These are phyloP conservation scores for Chloroceryle aenea DNA, from an alignment of 2,113 vertebrate species.

Conservation along the genomic window DNA sequence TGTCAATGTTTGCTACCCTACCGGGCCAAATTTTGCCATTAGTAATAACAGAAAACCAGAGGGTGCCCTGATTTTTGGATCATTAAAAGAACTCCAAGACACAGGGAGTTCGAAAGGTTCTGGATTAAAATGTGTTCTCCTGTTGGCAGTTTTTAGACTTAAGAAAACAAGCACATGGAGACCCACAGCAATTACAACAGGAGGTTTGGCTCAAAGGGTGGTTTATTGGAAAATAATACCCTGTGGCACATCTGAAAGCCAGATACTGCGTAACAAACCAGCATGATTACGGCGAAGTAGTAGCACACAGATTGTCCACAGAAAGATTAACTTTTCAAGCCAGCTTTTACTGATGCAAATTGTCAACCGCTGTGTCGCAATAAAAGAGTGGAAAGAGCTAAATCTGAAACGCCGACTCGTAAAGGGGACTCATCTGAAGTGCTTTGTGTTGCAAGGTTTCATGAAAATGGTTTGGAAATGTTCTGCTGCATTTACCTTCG, in stretches of 20 bases:
- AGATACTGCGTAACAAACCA: neutral
- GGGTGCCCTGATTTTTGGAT: neutral
- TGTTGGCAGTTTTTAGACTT: neutral
- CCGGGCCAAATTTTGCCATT: neutral
- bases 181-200: neutral
- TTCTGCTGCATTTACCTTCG: constrained; percentile 3
- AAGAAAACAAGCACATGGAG: neutral
- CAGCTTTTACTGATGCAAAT: constrained; percentile 10
- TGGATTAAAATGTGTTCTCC: neutral
- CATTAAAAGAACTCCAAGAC: neutral
- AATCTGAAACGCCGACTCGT: neutral
- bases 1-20: neutral
- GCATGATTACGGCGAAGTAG: neutral
- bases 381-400: constrained; percentile 17
- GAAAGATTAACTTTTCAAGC: constrained; percentile 36
- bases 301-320: neutral
- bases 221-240: neutral
- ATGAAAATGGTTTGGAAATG: constrained; percentile 27
- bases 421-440: neutral
- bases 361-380: neutral
- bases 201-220: neutral
- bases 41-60: neutral
- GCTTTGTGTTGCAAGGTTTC: constrained; percentile 31
- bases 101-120: neutral
- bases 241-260: neutral